Evolutionary conservation across 2,888 invertebrate genomes (phyloP).

Genomic region (Chironomus tentans): DNA sequence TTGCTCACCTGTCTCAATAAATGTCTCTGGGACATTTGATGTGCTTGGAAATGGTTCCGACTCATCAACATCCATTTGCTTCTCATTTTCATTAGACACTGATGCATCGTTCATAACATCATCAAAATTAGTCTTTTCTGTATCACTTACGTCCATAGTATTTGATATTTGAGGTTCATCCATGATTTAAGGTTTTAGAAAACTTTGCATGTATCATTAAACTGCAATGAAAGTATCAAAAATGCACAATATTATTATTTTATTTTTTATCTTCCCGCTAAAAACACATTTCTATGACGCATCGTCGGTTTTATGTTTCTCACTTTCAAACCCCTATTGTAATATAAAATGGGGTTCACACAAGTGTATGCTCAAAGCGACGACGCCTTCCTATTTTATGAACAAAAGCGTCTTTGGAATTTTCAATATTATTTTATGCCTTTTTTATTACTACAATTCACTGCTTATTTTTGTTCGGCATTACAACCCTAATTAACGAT

Average conservation of each 20-base stretch:
- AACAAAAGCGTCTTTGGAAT: neutral
- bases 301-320: conserved; percentile 15
- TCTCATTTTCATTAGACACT: neutral
- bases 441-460: too few species aligned
- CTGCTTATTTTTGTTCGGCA: too few species aligned
- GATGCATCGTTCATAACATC: neutral
- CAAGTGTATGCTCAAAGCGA: neutral
- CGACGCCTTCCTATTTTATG: neutral
- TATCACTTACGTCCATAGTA: neutral
- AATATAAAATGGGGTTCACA: neutral
- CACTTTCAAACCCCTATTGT: neutral
- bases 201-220: neutral
- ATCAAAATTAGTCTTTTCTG: neutral
- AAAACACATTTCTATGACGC: neutral
- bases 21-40: neutral
- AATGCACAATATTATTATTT: neutral
- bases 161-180: conserved; percentile 20
- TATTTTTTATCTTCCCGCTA: neutral
- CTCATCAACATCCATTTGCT: neutral
- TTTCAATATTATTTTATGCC: neutral
- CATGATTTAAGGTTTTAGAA: neutral
- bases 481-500: too few species aligned
- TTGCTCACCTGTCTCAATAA: neutral
- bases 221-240: neutral
- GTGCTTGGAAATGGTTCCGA: neutral